phyloP scores from a whole-genome alignment of 2,888 invertebrate genomes.

The Hedychridium roseum region DNA sequence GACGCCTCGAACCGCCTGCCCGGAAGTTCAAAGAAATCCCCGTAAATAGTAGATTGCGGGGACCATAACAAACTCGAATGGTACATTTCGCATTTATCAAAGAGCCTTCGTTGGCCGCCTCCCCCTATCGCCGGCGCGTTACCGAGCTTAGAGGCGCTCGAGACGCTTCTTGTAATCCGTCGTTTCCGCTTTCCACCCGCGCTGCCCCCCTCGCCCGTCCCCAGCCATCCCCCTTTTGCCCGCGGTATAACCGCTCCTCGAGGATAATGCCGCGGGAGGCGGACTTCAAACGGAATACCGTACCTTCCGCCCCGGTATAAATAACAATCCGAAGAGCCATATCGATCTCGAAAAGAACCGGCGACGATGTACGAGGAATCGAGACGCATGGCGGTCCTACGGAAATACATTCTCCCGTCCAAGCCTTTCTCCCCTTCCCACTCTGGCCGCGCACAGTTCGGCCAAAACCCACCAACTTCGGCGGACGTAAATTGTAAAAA shows the following conservation, averaged over 20 bases:
- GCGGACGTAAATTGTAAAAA: too few relatives aligned
- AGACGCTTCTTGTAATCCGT: conserved; percentile 47
- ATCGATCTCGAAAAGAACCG: conserved; percentile 35
- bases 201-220: conserved; percentile 13
- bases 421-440: too few relatives aligned
- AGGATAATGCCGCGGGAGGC: conserved; percentile 38
- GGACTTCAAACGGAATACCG: conserved; percentile 45
- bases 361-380: conserved; percentile 4
- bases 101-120: conserved; percentile 33
- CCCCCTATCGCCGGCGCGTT: conserved; percentile 30
- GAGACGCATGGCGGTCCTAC: too few relatives aligned
- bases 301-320: conserved; percentile 36
- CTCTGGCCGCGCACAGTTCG: too few relatives aligned
- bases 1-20: neutral
- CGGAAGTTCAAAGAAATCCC: conserved; percentile 42
- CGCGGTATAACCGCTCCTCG: conserved; percentile 28
- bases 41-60: conserved; percentile 42
- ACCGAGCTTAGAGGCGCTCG: conserved; percentile 40
- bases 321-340: conserved; percentile 38
- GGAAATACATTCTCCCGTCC: too few relatives aligned
- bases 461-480: too few relatives aligned
- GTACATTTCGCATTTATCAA: conserved; percentile 48
- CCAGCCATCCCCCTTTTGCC: neutral
- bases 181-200: conserved; percentile 16
- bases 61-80: conserved; percentile 47